A percentile compares a stretch with the other conserved stretches of the same genome.
Conservation (phyloP, 2,113 vertebrate genomes). For the Otolemur garnettii region DNA sequence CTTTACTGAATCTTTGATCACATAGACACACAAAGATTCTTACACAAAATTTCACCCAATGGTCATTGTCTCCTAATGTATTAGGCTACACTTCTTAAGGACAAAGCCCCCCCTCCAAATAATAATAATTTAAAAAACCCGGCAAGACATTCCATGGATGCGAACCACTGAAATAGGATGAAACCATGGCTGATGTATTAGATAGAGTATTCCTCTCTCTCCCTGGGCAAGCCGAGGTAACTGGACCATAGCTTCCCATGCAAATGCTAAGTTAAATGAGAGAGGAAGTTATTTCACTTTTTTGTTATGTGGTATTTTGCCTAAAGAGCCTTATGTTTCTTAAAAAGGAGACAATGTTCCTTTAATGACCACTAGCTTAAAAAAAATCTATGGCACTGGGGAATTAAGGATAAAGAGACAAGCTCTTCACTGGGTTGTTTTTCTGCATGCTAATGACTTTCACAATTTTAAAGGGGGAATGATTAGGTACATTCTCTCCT, state of each 20-base stretch:
- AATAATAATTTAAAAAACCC: not conserved
- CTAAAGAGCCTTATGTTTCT: conserved; percentile 67
- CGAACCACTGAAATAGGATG: not conserved
- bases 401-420: conserved; percentile 82
- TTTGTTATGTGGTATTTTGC: conserved; percentile 54
- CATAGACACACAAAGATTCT: not conserved
- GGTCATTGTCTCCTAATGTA: not conserved
- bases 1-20: not conserved
- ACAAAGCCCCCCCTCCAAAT: not conserved
- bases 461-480: conserved; percentile 83
- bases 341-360: conserved; percentile 71
- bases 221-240: not conserved
- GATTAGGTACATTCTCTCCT: conserved; percentile 72
- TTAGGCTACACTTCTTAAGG: not conserved
- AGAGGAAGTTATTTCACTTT: conserved; percentile 52
- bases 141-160: not conserved
- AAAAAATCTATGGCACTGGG: conserved; percentile 61
- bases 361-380: conserved; percentile 70
- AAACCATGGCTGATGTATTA: not conserved
- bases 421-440: conserved; percentile 75
- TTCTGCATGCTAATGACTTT: conserved; percentile 79
- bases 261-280: conserved; percentile 55
- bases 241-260: not conserved
- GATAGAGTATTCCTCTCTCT: not conserved
- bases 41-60: not conserved